These are phyloP conservation scores for Pteronura brasiliensis DNA, from an alignment of 2,113 vertebrate genomes.

Conservation along the genomic window DNA sequence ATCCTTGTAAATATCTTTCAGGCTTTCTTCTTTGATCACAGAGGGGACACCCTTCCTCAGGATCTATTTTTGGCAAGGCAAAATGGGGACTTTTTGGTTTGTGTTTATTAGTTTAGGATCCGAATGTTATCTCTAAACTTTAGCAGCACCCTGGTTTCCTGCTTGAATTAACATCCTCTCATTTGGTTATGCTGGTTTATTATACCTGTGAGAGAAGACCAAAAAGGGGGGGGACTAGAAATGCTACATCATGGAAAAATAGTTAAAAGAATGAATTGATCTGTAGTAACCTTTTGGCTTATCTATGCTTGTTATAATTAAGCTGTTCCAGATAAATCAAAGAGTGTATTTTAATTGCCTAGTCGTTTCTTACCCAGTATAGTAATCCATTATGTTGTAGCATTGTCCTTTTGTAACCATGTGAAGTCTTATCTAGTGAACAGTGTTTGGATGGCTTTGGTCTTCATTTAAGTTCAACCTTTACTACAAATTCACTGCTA, in stretches of 20 bases:
- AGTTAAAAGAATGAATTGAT: constrained; percentile 3
- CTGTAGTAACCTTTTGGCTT: not conserved
- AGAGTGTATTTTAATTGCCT: not conserved
- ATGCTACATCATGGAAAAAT: not conserved
- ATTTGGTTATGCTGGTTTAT: not conserved
- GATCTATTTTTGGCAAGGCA: not conserved
- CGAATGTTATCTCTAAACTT: not conserved
- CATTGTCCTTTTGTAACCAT: not conserved
- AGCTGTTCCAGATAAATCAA: constrained; percentile 7
- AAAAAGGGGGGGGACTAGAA: constrained; percentile 2
- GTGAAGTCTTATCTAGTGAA: not conserved
- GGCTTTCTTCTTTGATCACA: not conserved
- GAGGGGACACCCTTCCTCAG: not conserved
- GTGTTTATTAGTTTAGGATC: constrained; percentile 2
- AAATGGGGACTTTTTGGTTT: not conserved
- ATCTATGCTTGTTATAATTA: not conserved
- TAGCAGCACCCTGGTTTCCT: constrained; percentile 22
- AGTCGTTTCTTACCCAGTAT: not conserved
- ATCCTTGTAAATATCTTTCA: not conserved
- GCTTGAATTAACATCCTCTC: not conserved
- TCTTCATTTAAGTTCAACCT: constrained; percentile 32
- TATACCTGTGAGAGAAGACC: not conserved
- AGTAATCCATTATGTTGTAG: not conserved
- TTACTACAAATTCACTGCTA: not conserved
- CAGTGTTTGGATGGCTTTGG: not conserved